Evolutionary conservation across 1,140 invertebrate species (phyloP).

Genomic region (Drosophila sucinea): DNA sequence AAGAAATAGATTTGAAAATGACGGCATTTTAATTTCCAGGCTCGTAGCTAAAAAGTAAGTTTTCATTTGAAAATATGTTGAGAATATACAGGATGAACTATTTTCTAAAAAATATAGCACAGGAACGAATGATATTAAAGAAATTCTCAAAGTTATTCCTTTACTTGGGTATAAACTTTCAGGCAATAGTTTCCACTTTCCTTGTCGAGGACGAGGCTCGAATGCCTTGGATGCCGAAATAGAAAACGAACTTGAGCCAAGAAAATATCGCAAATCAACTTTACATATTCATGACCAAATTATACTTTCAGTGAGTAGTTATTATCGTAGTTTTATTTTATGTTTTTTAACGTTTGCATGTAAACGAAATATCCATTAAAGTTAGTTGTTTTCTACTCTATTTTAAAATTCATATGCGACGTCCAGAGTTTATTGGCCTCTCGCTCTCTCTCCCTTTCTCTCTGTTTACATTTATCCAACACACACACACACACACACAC

Average conservation of each 20-base stretch:
- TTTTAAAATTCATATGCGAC: slow-evolving; percentile 36
- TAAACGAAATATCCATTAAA: slow-evolving; percentile 46
- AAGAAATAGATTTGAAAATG: too few species aligned
- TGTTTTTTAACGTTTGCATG: slow-evolving; percentile 35
- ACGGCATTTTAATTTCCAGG: too few species aligned
- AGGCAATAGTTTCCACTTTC: too few species aligned
- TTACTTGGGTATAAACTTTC: too few species aligned
- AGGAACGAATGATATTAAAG: too few species aligned
- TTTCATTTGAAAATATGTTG: too few species aligned
- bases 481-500: neutral
- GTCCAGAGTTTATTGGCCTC: slow-evolving; percentile 63
- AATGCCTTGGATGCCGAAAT: neutral
- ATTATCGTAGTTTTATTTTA: neutral
- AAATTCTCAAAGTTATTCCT: too few species aligned
- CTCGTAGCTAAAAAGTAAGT: too few species aligned
- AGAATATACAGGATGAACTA: too few species aligned
- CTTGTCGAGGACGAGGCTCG: too few species aligned
- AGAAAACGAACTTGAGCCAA: neutral
- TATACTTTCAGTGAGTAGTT: neutral
- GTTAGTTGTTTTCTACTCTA: slow-evolving; percentile 27
- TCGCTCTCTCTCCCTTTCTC: neutral
- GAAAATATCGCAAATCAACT: neutral
- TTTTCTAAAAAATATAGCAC: too few species aligned
- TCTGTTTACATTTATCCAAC: slow-evolving; percentile 30
- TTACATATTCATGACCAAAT: slow-evolving; percentile 3